Conservation (phyloP, 2,888 invertebrate genomes). For the Acleris literana region DNA sequence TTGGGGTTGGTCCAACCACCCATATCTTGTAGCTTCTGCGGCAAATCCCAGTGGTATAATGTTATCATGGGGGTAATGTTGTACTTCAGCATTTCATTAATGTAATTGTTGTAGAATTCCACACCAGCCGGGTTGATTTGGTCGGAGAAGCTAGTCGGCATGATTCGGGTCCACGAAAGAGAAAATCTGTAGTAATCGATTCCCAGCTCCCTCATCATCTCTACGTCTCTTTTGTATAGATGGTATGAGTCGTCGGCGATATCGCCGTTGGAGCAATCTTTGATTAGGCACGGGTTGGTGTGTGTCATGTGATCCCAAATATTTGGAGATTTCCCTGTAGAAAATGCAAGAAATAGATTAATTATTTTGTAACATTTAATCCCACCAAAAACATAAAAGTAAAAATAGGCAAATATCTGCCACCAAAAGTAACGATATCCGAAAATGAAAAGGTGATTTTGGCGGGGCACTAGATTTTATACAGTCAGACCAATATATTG, state of each 20-base stretch:
- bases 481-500: no score
- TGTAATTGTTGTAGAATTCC: constrained; percentile 85
- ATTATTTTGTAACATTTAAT: no score
- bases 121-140: constrained; percentile 82
- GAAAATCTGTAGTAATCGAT: constrained; percentile 82
- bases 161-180: constrained; percentile 85
- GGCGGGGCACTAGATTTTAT: no score
- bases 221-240: constrained; percentile 80
- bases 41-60: constrained; percentile 78
- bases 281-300: constrained; percentile 67
- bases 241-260: constrained; percentile 84
- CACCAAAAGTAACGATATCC: no score
- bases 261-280: constrained; percentile 81
- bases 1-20: constrained; percentile 77
- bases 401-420: no score
- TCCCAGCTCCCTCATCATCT: constrained; percentile 70
- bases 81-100: constrained; percentile 82
- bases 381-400: no score
- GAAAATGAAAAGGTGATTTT: no score
- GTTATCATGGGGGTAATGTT: constrained; percentile 84
- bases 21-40: constrained; percentile 72
- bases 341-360: neutral
- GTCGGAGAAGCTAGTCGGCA: constrained; percentile 82
- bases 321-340: constrained; percentile 78
- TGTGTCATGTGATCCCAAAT: constrained; percentile 86